phyloP scores from a whole-genome alignment of 2,888 invertebrate species.

The Hetaerina titia region DNA sequence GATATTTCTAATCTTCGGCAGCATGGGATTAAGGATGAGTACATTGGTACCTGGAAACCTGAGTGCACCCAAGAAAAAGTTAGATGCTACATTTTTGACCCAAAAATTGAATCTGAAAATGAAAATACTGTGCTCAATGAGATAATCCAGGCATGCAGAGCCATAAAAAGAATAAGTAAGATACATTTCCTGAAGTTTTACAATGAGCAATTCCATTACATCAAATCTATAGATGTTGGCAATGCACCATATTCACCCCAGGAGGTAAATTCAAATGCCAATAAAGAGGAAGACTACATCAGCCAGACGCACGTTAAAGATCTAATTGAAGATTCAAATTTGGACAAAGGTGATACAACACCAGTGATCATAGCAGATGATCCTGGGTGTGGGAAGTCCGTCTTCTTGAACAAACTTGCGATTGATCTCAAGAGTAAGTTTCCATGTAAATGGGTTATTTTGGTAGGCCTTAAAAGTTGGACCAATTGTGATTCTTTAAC shows the following conservation, averaged over 20 bases:
- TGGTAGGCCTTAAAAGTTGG: not conserved
- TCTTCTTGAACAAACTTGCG: not conserved
- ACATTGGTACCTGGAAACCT: not conserved
- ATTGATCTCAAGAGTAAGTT: not conserved
- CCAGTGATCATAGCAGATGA: not conserved
- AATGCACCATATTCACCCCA: not conserved
- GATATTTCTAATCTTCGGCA: not conserved
- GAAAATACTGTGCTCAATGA: not conserved
- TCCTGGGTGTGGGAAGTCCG: not conserved
- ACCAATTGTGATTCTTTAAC: not conserved
- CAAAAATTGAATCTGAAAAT: not conserved
- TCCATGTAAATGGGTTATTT: not conserved
- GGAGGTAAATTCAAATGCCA: not conserved
- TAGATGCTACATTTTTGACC: not conserved
- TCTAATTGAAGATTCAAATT: not conserved
- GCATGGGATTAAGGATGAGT: not conserved
- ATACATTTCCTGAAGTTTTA: not conserved
- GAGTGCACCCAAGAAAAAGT: not conserved
- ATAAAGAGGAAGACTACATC: not conserved
- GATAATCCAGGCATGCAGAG: not conserved
- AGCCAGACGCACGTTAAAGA: not conserved
- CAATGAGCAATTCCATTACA: not conserved
- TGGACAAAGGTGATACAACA: not conserved
- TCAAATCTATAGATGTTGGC: not conserved
- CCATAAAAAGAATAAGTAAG: not conserved